Conservation (phyloP, 1,140 invertebrate genomes). For the Alviniconcha marisindica region DNA sequence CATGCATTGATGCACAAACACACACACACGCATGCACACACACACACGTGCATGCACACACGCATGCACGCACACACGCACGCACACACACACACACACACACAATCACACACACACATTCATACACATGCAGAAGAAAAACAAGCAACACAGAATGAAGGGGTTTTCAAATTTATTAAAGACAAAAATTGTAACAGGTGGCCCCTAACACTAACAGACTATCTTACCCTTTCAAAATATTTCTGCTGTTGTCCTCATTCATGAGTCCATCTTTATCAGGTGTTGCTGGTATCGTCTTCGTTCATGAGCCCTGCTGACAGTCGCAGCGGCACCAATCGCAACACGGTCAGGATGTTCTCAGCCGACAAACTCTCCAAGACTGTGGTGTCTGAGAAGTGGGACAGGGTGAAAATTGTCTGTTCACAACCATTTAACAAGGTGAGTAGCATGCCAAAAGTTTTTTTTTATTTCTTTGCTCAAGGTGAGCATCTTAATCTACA, state of each 20-base stretch:
- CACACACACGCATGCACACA: neutral
- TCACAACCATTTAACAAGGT: slow-evolving; percentile 90
- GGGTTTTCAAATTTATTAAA: too few relatives aligned
- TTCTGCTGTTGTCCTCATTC: too few relatives aligned
- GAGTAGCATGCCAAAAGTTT: too few relatives aligned
- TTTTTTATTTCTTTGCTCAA: too few relatives aligned
- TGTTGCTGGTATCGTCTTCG: slow-evolving; percentile 86
- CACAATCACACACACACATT: neutral
- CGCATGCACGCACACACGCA: neutral
- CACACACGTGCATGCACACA: neutral
- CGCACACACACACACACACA: neutral
- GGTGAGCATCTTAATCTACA: too few relatives aligned
- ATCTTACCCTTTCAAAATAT: neutral
- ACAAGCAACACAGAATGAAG: too few relatives aligned
- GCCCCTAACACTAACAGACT: too few relatives aligned
- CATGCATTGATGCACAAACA: neutral
- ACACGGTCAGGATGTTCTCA: slow-evolving; percentile 87
- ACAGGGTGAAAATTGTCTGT: slow-evolving; percentile 89
- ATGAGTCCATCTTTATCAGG: slow-evolving; percentile 76
- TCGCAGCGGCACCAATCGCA: slow-evolving; percentile 81
- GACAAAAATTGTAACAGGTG: too few relatives aligned
- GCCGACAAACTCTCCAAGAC: slow-evolving; percentile 80
- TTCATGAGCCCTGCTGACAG: slow-evolving; percentile 89
- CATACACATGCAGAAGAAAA: too few relatives aligned
- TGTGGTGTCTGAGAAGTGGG: slow-evolving; percentile 85